Evolutionary conservation across 2,888 invertebrate species (phyloP), one percentile per base, ranked within the genome.

Genomic region (Craniophora ligustri): DNA sequence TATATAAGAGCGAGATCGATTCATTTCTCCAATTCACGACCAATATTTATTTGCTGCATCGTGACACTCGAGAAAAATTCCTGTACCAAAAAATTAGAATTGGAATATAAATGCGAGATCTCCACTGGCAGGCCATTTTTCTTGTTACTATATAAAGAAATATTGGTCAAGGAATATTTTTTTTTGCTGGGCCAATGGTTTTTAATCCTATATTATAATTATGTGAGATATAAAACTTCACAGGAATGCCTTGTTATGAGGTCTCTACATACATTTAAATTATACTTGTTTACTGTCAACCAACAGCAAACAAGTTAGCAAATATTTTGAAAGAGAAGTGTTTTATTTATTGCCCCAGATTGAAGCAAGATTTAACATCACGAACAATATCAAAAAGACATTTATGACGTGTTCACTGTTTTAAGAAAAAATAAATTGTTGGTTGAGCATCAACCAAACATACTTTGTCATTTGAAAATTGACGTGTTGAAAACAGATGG

Each of bases 21-120:
- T 86, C 85, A 88, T 86, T 86, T 89, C 87, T 87, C 84, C 86
- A 83, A 91, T 90, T 90, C 89, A 88, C 86, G 78, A 81, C 83
- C 83, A 82, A 91, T 90, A 89, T 91, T 89, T 89, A 92, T 91
- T 87, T 87, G 89, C 86, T 90, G 89, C 90, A 89, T 84, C 87
- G 82, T 87, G 90, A 86, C 88, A 87, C 79, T 82, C 79, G 80
- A 84, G 83, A 88, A 89, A 89, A 91, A 90, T 86, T 88, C 86
- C 83, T 86, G 83, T 82, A 84, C 84, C 82, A 86, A 89, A 89
- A 89, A 86, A 86, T 86, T 88, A 80, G 83, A 86, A 85, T 86
- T 78, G 79, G 82, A 82, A 82, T 86, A 87, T 86, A 86, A 88
- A 89, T 83, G 81, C 76, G 84, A 83, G 82, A 81, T 82, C 78